Evolutionary conservation across 2,888 invertebrate genomes (phyloP), one percentile per base, ranked within the genome.

Genomic region (Diabrotica balteata): DNA sequence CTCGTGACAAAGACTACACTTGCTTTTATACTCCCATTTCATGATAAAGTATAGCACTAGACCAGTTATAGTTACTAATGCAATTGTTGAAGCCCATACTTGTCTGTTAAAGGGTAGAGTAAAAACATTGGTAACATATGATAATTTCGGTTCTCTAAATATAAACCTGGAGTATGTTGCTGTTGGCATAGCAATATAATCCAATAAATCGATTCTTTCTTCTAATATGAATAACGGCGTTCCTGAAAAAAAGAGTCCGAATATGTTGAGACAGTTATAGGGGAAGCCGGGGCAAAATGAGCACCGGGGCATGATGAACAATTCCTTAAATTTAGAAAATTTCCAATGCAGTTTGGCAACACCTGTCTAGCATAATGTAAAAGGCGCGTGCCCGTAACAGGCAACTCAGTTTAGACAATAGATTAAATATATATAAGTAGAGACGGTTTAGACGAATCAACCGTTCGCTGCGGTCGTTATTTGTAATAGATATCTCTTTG

Each of bases 81-180:
- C 84, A 7, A 85, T 73, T 22, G 86, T 85, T 44, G 88, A 86
- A 59, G 88, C 82, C 92, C 92, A 92, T n/a, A 92, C 91, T 1
- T 85, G 82, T 45, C 80, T 84, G 66, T 88, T 86, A 77, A 93
- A 93, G 0, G 93, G 91, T 43, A 92, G 81, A 2, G 88, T 81
- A 78, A 90, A 93, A 54, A 93, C 87, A 78, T 93, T 92, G 72
- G 88, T 89, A 51, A 92, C 89, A 70, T 90, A 90, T 0, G 92
- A 83, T 10, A 93, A 79, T 77, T 91, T 89, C 2, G 92, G 92
- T 78, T 90, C 89, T 59, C 89, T 88, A 79, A 92, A 92, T 22
- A 93, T 87, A 78, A 92, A 91, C 75, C 89, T 89, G 0, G 90
- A 91, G 73, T 87, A 84, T 0, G 90, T 90, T 2, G 89, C 88